Base-by-base conservation (phyloP, 1,140 invertebrate species). In the Zeugodacus cucurbitae region DNA sequence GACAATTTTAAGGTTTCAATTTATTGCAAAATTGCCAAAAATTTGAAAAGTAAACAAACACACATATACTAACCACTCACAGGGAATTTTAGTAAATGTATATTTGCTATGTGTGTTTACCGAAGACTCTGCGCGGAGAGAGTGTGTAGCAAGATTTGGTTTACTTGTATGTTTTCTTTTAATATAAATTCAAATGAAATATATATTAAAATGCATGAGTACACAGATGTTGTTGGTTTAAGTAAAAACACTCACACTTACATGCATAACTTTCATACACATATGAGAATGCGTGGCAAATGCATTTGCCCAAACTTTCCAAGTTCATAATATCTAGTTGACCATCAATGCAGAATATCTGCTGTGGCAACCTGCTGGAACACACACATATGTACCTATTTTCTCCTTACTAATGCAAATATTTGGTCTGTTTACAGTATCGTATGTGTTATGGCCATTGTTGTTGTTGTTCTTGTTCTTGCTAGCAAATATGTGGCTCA, bases 1-100 rank as follows among this genome's bases (percentile, higher is more conserved):
- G 34, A 74, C 34, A 37, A 74, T 74, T 74, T 74, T 74, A 74
- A 74, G 32, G 32, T 74, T 37, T 74, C 67, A 74, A 74, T 74
- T 74, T 41, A 74, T 37, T 22, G 67, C 6, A 41, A 74, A 74
- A 74, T 37, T 74, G 34, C 20, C 48, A 54, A 74, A 41, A 74
- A 37, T 67, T 67, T 74, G 41, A 74, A 74, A 20, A 37, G 67
- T 3, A 37, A 41, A n/a, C 67, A 11, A 17, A 37, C 34, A 8
- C 32, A 22, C 5, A 41, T 32, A 26, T 26, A 62, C 8, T 74
- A 74, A 14, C 14, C 20, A 7, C 67, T 74, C 32, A 74, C 41
- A 37, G 1, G 34, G 14, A 17, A 17, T 54, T 54, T 54, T n/a
- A n/a, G n/a, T n/a, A n/a, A 2, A 14, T 54, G 17, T 54, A 54